Evolutionary conservation across 2,888 invertebrate genomes (phyloP), one percentile per base, ranked within the genome.

Genomic region (Leptarthrus brevirostris): DNA sequence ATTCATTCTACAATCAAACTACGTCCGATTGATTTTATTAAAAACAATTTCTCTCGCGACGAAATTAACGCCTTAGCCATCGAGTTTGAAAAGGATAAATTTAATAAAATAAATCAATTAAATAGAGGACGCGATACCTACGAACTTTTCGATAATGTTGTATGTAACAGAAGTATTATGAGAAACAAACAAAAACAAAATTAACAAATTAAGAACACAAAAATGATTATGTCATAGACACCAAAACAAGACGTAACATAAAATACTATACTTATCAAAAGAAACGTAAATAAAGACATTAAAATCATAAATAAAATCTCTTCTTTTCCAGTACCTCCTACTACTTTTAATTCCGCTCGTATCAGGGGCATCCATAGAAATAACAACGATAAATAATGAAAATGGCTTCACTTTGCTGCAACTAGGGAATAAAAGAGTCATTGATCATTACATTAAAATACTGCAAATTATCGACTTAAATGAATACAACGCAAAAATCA

Each of bases 161-260:
- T 47, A 14, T 12, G 49, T 10, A 26, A 66, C 22, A 44, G 66
- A 16, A 22, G 24, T 26, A 47, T 66, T 14, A 26, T 6, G 6
- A 66, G 49, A 24, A 47, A 66, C 26, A 66, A 66, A 49, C 66
- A 47, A 6, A 66, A 66, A n/a, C n/a, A 26, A 66, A 49, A 22
- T 14, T 66, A 47, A 47, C 16, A 20, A 58, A 34, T 14, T 58
- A 34, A 14, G 34, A 14, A 18, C 8, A 12, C 10, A 14, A 58
- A 14, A 18, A 18, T 16, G 34, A 58, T 16, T 34, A 26, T 18
- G 34, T 58, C 16, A 18, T 58, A 34, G 34, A 58, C 22, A 30
- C 58, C 18, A 58, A n/a, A 12, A 58, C n/a, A 16, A 58, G 22
- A 16, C 16, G 58, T 34, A 3, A 34, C 14, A 58, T 4, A 30